Evolutionary conservation across 2,888 invertebrate genomes (phyloP), one percentile per base, ranked within the genome.

Genomic region (Thumatha senex): DNA sequence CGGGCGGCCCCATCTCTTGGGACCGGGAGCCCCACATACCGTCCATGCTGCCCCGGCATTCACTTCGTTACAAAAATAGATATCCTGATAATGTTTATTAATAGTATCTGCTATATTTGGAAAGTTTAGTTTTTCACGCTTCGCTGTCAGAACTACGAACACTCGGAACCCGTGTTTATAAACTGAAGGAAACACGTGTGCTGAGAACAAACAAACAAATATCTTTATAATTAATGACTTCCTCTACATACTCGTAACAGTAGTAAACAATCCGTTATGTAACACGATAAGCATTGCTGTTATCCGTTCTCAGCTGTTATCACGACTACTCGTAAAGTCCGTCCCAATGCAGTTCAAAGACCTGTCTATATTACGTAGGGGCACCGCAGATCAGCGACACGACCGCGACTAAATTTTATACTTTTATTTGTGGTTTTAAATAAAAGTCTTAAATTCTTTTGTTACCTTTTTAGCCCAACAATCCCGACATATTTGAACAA

Each of bases 271-370:
- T 48, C 44, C 45, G 52, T 54, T 50, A 38, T 35, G 31, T 48
- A 33, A 35, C 29, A 41, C 39, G 46, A 45, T 44, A 42, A 50
- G 44, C 33, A 29, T 53, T 43, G 47, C 47, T 49, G 44, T 51
- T 63, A 60, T 70, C 68, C 66, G 58, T 59, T 67, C 66, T 56
- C 65, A 41, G 15, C 34, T 34, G 53, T 69, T 69, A 69, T 69
- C 69, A 57, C 50, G 48, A 47, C 39, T 40, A 9, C 51, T 54
- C 55, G 39, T 69, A 58, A 69, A 66, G 57, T 63, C 46, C 42
- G 45, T 35, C 39, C 35, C 39, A 38, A 12, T 34, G 40, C 39
- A 46, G 56, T 51, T 57, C 61, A 59, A 40, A 46, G 59, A 57
- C 52, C 47, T 46, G 42, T 31, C 46, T 52, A 36, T 40, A 31